Conservation (phyloP, 2,797 vertebrate species). For the Nyctalus aviator region DNA sequence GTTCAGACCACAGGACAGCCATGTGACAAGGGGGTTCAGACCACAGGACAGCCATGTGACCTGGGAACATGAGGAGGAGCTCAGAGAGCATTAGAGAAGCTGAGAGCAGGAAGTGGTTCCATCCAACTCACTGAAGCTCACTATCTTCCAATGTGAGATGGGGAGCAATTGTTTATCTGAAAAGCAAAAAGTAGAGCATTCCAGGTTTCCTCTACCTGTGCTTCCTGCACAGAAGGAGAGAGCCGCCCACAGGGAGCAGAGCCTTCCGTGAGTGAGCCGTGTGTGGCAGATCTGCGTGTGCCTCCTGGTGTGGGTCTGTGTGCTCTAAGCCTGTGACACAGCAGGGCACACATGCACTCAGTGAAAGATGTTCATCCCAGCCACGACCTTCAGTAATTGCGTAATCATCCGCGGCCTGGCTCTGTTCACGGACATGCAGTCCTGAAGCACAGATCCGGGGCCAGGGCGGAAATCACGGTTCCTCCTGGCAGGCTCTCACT, state of each 20-base stretch:
- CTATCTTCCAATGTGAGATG: neutral
- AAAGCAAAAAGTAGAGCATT: neutral
- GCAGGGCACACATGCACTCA: neutral
- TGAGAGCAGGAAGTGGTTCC: neutral
- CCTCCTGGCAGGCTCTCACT: neutral
- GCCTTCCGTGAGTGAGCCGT: no score
- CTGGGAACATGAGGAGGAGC: neutral
- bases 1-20: no score
- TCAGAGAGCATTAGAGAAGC: neutral
- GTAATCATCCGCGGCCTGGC: neutral
- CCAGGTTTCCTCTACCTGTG: neutral
- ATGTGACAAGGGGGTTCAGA: no score
- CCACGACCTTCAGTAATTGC: conserved; percentile 45
- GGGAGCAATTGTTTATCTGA: neutral
- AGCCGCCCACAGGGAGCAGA: neutral
- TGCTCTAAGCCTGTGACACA: neutral
- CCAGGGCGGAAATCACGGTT: conserved; percentile 9
- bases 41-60: no score
- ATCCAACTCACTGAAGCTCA: neutral
- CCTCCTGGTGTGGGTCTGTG: neutral
- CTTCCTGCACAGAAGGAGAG: neutral
- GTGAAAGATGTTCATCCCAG: conserved; percentile 35
- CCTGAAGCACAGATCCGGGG: conserved; percentile 36
- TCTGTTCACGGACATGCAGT: neutral
- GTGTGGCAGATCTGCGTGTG: neutral